Evolutionary conservation across 1,140 invertebrate species (phyloP).

Genomic region (Rhyzopertha dominica): DNA sequence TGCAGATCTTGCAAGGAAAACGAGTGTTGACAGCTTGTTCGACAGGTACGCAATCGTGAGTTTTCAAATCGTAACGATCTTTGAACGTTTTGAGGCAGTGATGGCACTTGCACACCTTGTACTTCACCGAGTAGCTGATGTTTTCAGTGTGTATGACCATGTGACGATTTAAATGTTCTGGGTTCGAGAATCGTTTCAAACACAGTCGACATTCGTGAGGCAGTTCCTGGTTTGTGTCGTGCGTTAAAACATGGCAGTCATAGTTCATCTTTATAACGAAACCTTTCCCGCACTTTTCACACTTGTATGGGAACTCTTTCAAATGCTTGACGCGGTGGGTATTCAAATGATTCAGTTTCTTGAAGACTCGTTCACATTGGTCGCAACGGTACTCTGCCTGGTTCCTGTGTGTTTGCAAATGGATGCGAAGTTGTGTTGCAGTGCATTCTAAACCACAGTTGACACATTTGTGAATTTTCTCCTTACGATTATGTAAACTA

Average conservation of each 20-base stretch:
- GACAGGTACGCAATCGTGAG: constrained; percentile 21
- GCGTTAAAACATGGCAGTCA: constrained; percentile 26
- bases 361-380: constrained; percentile 25
- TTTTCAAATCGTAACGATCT: constrained; percentile 16
- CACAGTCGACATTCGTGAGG: constrained; percentile 23
- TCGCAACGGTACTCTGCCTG: constrained; percentile 25
- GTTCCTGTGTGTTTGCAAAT: constrained; percentile 22
- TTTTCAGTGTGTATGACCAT: constrained; percentile 26
- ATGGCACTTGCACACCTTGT: constrained; percentile 22
- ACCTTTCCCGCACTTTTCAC: constrained; percentile 27
- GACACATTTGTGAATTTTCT: constrained; percentile 20
- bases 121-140: constrained; percentile 25
- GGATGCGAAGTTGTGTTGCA: constrained; percentile 18
- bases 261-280: constrained; percentile 30
- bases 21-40: constrained; percentile 14
- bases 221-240: constrained; percentile 21
- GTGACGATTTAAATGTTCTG: constrained; percentile 25
- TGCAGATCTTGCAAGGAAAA: constrained; percentile 21
- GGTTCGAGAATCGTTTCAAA: constrained; percentile 27
- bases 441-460: constrained; percentile 16
- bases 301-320: constrained; percentile 27
- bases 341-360: constrained; percentile 25
- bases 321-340: constrained; percentile 25
- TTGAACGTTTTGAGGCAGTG: constrained; percentile 25
- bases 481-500: constrained; percentile 12